Conservation (phyloP, 2,113 vertebrate genomes). For the Pongo pygmaeus region DNA sequence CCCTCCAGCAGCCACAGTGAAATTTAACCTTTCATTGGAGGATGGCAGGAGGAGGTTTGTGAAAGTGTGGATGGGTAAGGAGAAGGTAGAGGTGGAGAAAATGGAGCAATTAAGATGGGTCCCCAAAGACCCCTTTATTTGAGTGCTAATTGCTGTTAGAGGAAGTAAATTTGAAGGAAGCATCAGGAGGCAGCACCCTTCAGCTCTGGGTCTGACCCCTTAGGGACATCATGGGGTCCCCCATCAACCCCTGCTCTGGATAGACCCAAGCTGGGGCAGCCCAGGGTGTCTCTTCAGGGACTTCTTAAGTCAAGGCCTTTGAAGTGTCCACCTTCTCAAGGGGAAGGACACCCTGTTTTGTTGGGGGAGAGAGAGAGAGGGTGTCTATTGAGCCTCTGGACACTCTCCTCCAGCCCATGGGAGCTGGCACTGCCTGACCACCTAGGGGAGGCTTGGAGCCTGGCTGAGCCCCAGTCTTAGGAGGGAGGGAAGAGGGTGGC, state of each 20-base stretch:
- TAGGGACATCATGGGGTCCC: not conserved
- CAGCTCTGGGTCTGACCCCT: not conserved
- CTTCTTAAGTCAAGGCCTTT: not conserved
- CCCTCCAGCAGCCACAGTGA: not conserved
- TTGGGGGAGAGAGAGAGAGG: not conserved
- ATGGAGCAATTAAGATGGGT: not conserved
- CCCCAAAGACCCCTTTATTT: not conserved
- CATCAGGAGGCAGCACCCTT: not conserved
- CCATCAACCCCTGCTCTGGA: not conserved
- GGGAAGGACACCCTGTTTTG: not conserved
- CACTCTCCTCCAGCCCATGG: not conserved
- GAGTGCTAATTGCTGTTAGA: not conserved
- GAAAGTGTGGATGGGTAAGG: not conserved
- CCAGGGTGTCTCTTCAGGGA: not conserved
- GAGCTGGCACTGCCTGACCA: not conserved
- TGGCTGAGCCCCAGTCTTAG: constrained; percentile 62
- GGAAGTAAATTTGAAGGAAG: not conserved
- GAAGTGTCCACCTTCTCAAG: not conserved
- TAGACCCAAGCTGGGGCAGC: not conserved
- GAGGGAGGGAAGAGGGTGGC: constrained; percentile 58
- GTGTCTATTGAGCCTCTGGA: not conserved
- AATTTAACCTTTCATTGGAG: not conserved
- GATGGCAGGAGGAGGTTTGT: not conserved
- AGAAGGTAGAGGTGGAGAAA: not conserved
- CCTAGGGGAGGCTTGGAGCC: constrained; percentile 21